Base-by-base conservation (phyloP, 2,888 invertebrate species). In the Globia sparganii region DNA sequence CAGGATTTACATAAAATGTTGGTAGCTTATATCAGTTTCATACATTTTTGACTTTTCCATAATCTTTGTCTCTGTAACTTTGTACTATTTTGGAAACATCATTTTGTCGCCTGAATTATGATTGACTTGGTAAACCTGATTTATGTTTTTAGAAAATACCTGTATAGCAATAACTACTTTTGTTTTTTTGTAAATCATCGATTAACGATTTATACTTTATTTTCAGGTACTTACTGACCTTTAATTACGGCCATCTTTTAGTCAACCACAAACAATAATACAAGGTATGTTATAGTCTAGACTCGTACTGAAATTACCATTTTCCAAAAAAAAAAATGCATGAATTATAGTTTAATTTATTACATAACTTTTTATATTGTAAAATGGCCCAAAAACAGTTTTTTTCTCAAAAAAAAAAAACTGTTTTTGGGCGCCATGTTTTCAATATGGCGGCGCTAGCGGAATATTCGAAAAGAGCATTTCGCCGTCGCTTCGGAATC, bases 221-320 rank as follows among this genome's bases (percentile, higher is more conserved):
- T 70, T 77, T 8, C 81, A 78, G 77, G 77, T 78, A 75, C 21
- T 15, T 77, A 76, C 25, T 18, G 15, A 31, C n/a, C 0, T 37
- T 53, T 37, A 6, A 25, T 64, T 37, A 18, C 21, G 11, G 28
- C 2, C 13, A 34, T 43, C n/a, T 21, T 28, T 62, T 18, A 1
- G 0, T 18, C 18, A 49, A 21, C n/a, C 25, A 11, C 11, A 2
- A 31, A 61, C 21, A 34, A 4, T 25, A n/a, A 61, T 13, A 31
- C 61, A 13, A 72, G 61, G 75, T 75, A 53, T n/a, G 49, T 49
- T 3, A 28, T 1, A n/a, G n/a, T 34, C 25, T 53, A 56, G 56
- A 40, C 4, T n/a, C 1, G 5, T 11, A 21, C 18, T 5, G 18
- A 49, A 67, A 46, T 8, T 4, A 2, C 25, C 4, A 21, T 6